Base-by-base conservation (phyloP, 2,797 vertebrate genomes). In the Hapalemur alaotrensis region DNA sequence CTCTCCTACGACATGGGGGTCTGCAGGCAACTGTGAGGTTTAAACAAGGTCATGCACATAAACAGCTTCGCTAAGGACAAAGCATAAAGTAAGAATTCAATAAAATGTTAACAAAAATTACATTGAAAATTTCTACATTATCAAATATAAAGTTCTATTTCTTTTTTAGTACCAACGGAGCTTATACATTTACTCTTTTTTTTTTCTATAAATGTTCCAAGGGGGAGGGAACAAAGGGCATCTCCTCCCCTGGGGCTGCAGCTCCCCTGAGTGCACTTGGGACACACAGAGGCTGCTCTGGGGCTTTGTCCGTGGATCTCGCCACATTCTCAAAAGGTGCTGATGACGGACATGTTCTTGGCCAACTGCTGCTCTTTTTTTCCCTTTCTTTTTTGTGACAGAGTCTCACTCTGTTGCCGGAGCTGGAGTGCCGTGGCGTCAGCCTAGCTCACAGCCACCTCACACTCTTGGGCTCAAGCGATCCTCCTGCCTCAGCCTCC, bases 221-320 rank as follows among this genome's bases (percentile, higher is more conserved):
- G 35, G 18, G 4, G 18, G 20, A 30, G 50, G 63, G 76, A 65
- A 91, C 59, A 35, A 50, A 30, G 23, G 17, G 23, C 10, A 15
- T 54, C 86, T 67, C 41, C 7, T 2, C 6, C n/a, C 23, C 52
- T 25, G 8, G 48, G 28, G 30, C 43, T 48, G 41, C 1, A 9
- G 70, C 30, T 30, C 20, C 12, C 35, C 2, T 7, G 11, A 41
- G 9, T 46, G 17, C 46, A 72, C 43, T 25, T 61, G 43, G 35
- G 15, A 54, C 15, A 5, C 3, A 20, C 0, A 4, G 11, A 23
- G 0, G 0, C 13, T 3, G 15, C 32, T 73, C 43, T 18, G 50
- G 30, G 25, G 18, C 10, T 57, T 54, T 3, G 32, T 76, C n/a
- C 63, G 2, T 13, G n/a, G 41, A 48, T 67, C 7, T 65, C 63